A percentile compares a stretch with the other conserved stretches of the same genome.
Conservation (phyloP, 2,113 vertebrate genomes). For the Gnathonemus longibarbis region DNA sequence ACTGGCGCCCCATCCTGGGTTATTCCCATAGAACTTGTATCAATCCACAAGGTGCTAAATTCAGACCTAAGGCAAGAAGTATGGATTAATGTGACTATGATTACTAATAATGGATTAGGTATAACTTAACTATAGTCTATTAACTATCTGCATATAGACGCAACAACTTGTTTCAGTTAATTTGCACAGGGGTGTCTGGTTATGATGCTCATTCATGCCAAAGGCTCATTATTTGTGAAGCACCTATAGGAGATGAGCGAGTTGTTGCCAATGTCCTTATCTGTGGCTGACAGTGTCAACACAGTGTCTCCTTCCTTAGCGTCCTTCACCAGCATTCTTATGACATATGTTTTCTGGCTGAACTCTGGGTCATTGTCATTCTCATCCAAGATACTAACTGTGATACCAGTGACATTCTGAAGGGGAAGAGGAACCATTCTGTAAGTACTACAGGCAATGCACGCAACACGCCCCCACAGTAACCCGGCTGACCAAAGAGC, state of each 20-base stretch:
- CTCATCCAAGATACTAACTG: conserved; percentile 50
- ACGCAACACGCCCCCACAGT: background rate
- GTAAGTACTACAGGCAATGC: background rate
- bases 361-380: conserved; percentile 63
- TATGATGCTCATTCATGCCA: background rate
- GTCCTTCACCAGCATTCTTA: conserved; percentile 27
- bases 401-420: conserved; percentile 61
- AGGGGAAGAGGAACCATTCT: background rate
- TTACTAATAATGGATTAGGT: too few relatives aligned
- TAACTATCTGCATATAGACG: background rate
- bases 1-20: background rate
- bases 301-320: conserved; percentile 44
- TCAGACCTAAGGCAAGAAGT: background rate
- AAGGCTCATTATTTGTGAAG: background rate
- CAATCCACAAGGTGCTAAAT: background rate
- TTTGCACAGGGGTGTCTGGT: background rate
- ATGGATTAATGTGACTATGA: too few relatives aligned
- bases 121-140: background rate
- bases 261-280: conserved; percentile 52
- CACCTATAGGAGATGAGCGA: conserved; percentile 56
- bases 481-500: background rate
- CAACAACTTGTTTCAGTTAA: background rate
- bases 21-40: background rate
- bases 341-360: conserved; percentile 36
- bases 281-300: conserved; percentile 48